phyloP scores from a whole-genome alignment of 2,888 invertebrate species.

The Holacanthella duospinosa region DNA sequence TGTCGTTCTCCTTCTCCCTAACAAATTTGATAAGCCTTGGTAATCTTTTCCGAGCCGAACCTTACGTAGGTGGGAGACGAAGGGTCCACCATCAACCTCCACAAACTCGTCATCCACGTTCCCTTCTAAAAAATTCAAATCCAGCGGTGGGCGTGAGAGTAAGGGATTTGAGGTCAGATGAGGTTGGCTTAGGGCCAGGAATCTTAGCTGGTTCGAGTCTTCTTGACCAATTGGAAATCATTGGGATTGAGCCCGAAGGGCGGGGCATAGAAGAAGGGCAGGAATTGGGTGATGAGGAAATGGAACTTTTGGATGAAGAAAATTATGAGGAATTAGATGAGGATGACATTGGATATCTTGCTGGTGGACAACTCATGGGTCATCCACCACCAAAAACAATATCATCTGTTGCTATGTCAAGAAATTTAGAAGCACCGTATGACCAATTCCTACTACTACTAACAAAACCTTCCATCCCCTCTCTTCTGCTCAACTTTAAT shows the following conservation, averaged over 20 bases:
- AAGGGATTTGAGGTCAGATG: neutral
- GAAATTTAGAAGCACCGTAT: slow-evolving; percentile 1
- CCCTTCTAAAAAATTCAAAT: neutral
- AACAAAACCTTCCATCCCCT: neutral
- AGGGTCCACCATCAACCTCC: too few species aligned
- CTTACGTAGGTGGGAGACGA: slow-evolving; percentile 6
- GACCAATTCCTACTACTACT: too few species aligned
- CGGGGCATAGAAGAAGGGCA: neutral
- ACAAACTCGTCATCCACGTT: too few species aligned
- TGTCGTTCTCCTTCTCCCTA: too few species aligned
- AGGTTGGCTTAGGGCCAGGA: neutral
- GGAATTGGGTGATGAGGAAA: neutral
- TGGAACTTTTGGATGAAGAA: neutral
- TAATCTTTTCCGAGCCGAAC: too few species aligned
- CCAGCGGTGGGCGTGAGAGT: neutral
- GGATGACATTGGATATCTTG: neutral
- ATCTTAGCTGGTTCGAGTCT: neutral
- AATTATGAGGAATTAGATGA: neutral
- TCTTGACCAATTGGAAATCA: neutral
- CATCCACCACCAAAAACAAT: neutral
- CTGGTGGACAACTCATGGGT: neutral
- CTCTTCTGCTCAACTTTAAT: neutral
- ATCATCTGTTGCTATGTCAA: neutral
- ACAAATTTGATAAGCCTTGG: too few species aligned
- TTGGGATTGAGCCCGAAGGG: neutral